phyloP scores from a whole-genome alignment of 2,113 vertebrate genomes.

The Colossoma macropomum region DNA sequence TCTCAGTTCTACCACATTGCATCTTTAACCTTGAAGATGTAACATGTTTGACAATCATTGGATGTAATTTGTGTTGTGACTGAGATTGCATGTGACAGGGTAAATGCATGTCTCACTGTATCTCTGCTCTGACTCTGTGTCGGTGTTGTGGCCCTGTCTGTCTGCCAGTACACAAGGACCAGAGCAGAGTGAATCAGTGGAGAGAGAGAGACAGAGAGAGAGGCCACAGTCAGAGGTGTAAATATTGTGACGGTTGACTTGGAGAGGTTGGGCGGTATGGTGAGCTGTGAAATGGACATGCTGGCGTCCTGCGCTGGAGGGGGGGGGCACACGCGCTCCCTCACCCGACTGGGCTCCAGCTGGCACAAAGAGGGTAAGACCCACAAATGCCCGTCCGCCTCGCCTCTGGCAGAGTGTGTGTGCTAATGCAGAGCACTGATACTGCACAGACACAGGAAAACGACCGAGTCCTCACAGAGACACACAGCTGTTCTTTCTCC shows the following conservation, averaged over 20 bases:
- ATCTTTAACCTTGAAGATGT: slow-evolving; percentile 1
- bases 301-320: not conserved
- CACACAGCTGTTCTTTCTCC: not conserved
- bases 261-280: not conserved
- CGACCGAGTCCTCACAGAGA: not conserved
- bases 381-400: not conserved
- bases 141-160: not conserved
- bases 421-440: not conserved
- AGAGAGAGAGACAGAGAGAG: slow-evolving; percentile 12
- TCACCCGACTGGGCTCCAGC: not conserved
- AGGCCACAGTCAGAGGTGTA: not conserved
- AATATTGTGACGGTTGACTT: not conserved
- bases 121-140: not conserved
- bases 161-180: not conserved
- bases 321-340: not conserved
- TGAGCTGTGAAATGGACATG: not conserved
- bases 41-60: not conserved
- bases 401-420: not conserved
- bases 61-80: not conserved
- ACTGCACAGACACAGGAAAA: not conserved
- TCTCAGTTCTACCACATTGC: not conserved
- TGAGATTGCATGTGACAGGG: not conserved
- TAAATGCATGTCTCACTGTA: not conserved
- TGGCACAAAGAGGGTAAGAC: not conserved
- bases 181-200: not conserved